phyloP scores from a whole-genome alignment of 2,797 vertebrate species.

The Pseudomugil gertrudae region DNA sequence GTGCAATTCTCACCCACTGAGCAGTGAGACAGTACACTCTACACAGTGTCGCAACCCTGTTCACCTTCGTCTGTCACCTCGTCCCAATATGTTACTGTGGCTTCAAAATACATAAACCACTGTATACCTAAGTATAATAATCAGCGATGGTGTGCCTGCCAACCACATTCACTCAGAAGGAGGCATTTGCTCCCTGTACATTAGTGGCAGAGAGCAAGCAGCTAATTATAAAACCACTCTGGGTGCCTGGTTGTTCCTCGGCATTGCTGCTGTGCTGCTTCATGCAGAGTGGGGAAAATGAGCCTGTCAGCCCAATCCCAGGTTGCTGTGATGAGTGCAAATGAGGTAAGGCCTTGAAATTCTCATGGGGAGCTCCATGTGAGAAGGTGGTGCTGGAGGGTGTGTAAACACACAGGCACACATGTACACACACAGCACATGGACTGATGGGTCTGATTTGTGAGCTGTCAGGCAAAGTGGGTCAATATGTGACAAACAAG shows the following conservation, averaged over 20 bases:
- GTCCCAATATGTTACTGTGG: slow-evolving; percentile 45
- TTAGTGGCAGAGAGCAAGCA: slow-evolving; percentile 68
- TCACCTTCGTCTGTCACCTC: slow-evolving; percentile 53
- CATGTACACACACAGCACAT: slow-evolving; percentile 21
- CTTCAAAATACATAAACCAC: slow-evolving; percentile 42
- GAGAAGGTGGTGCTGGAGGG: slow-evolving; percentile 52
- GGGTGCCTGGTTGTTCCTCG: slow-evolving; percentile 65
- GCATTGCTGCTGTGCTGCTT: slow-evolving; percentile 65
- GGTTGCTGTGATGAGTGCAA: slow-evolving; percentile 79
- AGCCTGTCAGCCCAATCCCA: slow-evolving; percentile 79
- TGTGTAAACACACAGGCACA: slow-evolving; percentile 60
- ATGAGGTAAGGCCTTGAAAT: slow-evolving; percentile 78
- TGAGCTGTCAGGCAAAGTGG: slow-evolving; percentile 74
- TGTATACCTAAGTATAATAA: slow-evolving; percentile 52
- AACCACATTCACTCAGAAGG: slow-evolving; percentile 31
- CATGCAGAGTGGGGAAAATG: slow-evolving; percentile 80
- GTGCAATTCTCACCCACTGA: slow-evolving; percentile 79
- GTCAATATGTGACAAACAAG: slow-evolving; percentile 76
- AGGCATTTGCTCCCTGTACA: slow-evolving; percentile 50
- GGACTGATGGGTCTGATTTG: slow-evolving; percentile 67
- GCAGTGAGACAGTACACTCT: slow-evolving; percentile 59
- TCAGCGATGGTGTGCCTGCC: slow-evolving; percentile 39
- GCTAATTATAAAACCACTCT: slow-evolving; percentile 84
- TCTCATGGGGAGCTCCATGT: slow-evolving; percentile 63
- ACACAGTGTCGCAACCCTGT: slow-evolving; percentile 19